Evolutionary conservation across 2,797 vertebrate genomes (phyloP), one percentile per base, ranked within the genome.

Genomic region (Carapus acus): DNA sequence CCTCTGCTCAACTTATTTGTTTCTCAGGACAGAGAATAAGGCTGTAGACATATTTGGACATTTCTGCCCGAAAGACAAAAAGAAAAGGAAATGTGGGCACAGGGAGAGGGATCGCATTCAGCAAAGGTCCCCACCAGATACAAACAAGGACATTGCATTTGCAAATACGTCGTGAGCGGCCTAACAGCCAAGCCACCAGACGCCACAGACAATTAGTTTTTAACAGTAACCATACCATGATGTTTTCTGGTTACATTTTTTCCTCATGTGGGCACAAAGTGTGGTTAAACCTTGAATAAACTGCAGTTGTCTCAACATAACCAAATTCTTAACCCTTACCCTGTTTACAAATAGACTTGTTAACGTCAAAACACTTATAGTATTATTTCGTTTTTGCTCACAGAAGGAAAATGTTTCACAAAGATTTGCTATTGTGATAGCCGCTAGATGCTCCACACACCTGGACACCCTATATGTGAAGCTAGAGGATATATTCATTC

Each of bases 211-310:
- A 54, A 69, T 71, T 31, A 37, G 54, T 45, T 62, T 75, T 73
- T 56, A 63, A 76, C 69, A 53, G 24, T 16, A 60, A 60, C 56
- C 48, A 50, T 64, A 56, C 22, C 31, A 29, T 51, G 15, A 56
- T 39, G 31, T 44, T 71, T 65, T 68, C 4, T 22, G 50, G 61
- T 68, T 62, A 61, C n/a, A 40, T 24, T 41, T 47, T 54, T 13
- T 14, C 43, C 17, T 54, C 27, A 38, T 61, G 57, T 52, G 58
- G 31, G 18, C 24, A 68, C 51, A 46, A 65, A 52, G 36, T 21
- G 52, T 52, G 43, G 34, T 57, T 6, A 47, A 48, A 57, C 24
- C 52, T 49, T 54, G 45, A 69, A 65, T 63, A 44, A 61, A 59
- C 49, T 29, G 11, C 29, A 52, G 27, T 52, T 65, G 53, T 68